Evolutionary conservation across 2,113 vertebrate species (phyloP).

Genomic region (Turnix velox): DNA sequence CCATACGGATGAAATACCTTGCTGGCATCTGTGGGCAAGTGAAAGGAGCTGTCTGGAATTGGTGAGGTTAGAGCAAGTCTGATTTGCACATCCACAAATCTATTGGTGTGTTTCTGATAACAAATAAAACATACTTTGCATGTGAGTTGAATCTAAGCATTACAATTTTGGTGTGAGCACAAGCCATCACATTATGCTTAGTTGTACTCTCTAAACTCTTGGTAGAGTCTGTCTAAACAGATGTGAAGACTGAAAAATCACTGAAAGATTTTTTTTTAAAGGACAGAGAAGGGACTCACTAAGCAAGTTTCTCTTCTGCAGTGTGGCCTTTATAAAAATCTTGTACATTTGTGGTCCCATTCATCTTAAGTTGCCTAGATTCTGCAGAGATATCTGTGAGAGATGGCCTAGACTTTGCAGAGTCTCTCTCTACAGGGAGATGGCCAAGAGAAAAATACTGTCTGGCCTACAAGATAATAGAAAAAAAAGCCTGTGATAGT

Average conservation of each 20-base stretch:
- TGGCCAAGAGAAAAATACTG: not conserved
- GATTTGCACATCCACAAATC: not conserved
- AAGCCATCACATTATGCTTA: not conserved
- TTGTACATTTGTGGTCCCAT: not conserved
- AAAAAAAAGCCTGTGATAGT: not conserved
- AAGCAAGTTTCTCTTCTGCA: not conserved
- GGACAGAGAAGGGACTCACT: not conserved
- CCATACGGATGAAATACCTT: not conserved
- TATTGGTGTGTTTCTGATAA: not conserved
- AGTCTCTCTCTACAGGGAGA: too few relatives aligned
- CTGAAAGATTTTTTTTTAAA: not conserved
- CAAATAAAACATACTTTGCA: not conserved
- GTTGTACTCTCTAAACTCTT: not conserved
- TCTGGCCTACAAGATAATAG: not conserved
- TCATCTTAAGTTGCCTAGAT: not conserved
- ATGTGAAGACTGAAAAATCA: not conserved
- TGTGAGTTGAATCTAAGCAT: not conserved
- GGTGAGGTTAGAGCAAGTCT: not conserved
- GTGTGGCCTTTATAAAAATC: not conserved
- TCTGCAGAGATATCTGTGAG: not conserved
- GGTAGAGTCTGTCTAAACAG: not conserved
- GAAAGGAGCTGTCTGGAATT: not conserved
- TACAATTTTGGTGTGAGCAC: not conserved
- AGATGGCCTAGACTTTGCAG: not conserved
- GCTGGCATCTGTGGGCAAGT: not conserved